Evolutionary conservation across 2,797 vertebrate genomes (phyloP), one percentile per base, ranked within the genome.

Genomic region (Rhadinocentrus ornatus): DNA sequence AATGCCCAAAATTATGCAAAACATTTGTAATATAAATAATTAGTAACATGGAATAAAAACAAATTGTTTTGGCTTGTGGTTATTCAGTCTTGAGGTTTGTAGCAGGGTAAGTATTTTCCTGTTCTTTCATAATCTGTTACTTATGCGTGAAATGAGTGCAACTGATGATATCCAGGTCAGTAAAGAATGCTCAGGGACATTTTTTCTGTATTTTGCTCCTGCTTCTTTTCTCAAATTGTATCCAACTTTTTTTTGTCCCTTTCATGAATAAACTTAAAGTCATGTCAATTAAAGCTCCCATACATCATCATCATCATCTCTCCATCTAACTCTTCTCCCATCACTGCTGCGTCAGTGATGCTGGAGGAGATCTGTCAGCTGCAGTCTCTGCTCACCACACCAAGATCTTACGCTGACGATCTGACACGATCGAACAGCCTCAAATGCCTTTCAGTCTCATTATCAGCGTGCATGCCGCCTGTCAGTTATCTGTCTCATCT

Each of bases 401-500:
- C 15, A 0, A 46, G 53, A 70, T 73, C 72, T 66, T 1, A 6
- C 8, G 1, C 69, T 32, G 67, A 46, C 13, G 74, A 63, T 81
- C 68, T 68, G 81, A 78, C 73, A 46, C 18, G 62, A 84, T 13
- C 70, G 69, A 83, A 46, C 31, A 54, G 56, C 60, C 76, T 22
- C 7, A 26, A 75, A 22, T 37, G 12, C 59, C 15, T 3, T 22
- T 71, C 66, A 18, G 18, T 66, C 77, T 66, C 57, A 68, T 70
- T 71, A 35, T 58, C 44, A 41, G 26, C 39, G n/a, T 69, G 44
- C 73, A 24, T 44, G 64, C 82, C 79, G 80, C 64, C 26, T 75
- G 82, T 85, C 85, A 85, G 78, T 86, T 78, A 79, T 84, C 79
- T 56, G 64, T 71, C 84, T 84, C 71, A 61, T 87, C 82, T 54